Conservation (phyloP, 2,888 invertebrate species). For the Pyralis farinalis region DNA sequence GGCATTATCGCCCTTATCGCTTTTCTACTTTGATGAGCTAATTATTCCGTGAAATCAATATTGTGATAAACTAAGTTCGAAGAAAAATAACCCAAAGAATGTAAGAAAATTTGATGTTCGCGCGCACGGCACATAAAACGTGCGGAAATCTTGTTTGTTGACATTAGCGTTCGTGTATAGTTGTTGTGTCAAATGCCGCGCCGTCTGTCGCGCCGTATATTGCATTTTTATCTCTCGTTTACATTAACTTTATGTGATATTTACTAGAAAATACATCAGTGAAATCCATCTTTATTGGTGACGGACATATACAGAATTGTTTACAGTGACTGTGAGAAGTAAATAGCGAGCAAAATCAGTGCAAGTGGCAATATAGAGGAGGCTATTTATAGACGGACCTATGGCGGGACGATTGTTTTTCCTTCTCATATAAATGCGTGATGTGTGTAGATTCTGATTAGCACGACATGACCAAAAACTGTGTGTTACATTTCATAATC, state of each 20-base stretch:
- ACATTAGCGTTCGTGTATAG: constrained; percentile 46
- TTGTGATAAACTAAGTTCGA: not conserved
- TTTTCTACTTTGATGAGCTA: constrained; percentile 3
- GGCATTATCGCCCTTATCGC: constrained; percentile 13
- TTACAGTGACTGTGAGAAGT: constrained; percentile 47
- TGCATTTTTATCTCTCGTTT: constrained; percentile 37
- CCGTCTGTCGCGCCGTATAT: constrained; percentile 59
- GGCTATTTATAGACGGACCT: constrained; percentile 70
- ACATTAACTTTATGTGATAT: constrained; percentile 32
- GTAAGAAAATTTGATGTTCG: constrained; percentile 12
- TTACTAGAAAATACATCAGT: constrained; percentile 33
- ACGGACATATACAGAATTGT: constrained; percentile 29
- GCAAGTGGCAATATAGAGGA: constrained; percentile 52
- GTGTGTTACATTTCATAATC: constrained; percentile 27
- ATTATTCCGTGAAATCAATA: not conserved
- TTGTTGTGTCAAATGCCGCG: constrained; percentile 61
- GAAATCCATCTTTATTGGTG: constrained; percentile 31
- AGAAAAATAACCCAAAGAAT: not conserved
- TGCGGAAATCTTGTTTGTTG: constrained; percentile 54
- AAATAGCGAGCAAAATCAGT: constrained; percentile 71
- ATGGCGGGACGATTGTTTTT: constrained; percentile 50
- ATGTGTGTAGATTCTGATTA: constrained; percentile 28
- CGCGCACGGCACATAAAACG: constrained; percentile 33
- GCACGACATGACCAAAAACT: constrained; percentile 22
- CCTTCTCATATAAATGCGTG: constrained; percentile 25